These are phyloP conservation scores for Halichoeres trimaculatus DNA, from an alignment of 2,113 vertebrate species.

Conservation along the genomic window DNA sequence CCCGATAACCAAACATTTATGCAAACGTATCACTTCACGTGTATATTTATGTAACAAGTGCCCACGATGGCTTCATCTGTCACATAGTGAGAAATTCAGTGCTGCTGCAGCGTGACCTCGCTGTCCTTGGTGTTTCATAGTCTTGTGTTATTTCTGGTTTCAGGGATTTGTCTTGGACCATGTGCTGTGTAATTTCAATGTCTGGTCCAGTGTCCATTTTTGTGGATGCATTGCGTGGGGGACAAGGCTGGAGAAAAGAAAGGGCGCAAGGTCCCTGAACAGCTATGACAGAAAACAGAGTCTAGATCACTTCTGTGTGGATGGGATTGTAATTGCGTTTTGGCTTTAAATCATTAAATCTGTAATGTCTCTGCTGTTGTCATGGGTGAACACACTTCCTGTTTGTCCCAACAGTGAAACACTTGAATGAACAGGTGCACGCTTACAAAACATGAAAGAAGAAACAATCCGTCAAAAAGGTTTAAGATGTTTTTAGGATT, in stretches of 20 bases:
- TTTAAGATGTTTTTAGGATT: no score
- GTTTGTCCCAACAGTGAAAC: neutral
- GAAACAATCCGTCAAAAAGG: neutral
- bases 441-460: neutral
- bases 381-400: constrained; percentile 15
- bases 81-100: constrained; percentile 13
- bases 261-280: constrained; percentile 23
- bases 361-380: constrained; percentile 27
- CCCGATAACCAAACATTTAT: constrained; percentile 44
- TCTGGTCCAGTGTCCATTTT: constrained; percentile 74
- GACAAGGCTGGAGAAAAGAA: constrained; percentile 54
- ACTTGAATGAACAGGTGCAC: neutral
- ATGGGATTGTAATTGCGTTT: constrained; percentile 35
- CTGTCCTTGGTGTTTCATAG: constrained; percentile 54
- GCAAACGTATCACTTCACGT: constrained; percentile 31
- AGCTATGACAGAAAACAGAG: constrained; percentile 34
- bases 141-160: constrained; percentile 72
- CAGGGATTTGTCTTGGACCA: constrained; percentile 77
- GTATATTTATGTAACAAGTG: constrained; percentile 34
- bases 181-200: constrained; percentile 79
- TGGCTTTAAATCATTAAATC: constrained; percentile 12
- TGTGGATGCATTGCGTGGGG: constrained; percentile 47
- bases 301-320: constrained; percentile 22
- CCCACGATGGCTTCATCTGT: constrained; percentile 36
- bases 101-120: constrained; percentile 60